A percentile compares a stretch with the other conserved stretches of the same genome.
phyloP scores from a whole-genome alignment of 2,797 vertebrate species.

The Prionace glauca region DNA sequence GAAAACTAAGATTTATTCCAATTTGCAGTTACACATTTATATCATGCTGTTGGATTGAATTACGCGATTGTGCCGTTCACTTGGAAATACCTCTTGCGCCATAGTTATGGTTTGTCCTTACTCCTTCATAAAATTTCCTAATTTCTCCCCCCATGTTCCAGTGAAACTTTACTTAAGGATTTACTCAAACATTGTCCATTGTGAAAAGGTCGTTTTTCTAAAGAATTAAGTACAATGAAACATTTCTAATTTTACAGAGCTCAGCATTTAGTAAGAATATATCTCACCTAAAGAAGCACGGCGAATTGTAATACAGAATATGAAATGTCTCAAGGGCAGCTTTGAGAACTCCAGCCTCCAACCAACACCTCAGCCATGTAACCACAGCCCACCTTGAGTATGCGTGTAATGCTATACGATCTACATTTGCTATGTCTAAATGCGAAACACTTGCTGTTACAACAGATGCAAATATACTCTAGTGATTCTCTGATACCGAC shows the following conservation, averaged over 20 bases:
- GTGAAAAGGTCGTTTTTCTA: conserved; percentile 52
- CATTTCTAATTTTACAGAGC: neutral
- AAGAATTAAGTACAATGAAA: conserved; percentile 42
- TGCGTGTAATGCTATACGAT: neutral
- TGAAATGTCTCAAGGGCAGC: conserved; percentile 2
- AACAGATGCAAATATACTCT: neutral
- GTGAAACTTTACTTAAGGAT: neutral
- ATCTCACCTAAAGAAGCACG: conserved; percentile 12
- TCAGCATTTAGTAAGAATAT: neutral
- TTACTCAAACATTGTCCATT: neutral
- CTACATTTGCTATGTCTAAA: neutral
- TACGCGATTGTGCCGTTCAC: neutral
- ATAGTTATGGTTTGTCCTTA: neutral
- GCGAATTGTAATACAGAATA: neutral
- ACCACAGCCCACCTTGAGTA: conserved; percentile 2
- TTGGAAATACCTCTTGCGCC: neutral
- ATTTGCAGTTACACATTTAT: neutral
- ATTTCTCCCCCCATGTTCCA: neutral
- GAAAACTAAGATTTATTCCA: neutral
- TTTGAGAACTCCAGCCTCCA: neutral
- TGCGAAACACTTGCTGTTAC: neutral
- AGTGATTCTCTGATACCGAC: neutral
- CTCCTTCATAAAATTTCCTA: neutral
- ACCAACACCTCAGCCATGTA: neutral
- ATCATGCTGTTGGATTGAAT: neutral